phyloP scores from a whole-genome alignment of 2,797 vertebrate species.

The Benthosema pterotum region DNA sequence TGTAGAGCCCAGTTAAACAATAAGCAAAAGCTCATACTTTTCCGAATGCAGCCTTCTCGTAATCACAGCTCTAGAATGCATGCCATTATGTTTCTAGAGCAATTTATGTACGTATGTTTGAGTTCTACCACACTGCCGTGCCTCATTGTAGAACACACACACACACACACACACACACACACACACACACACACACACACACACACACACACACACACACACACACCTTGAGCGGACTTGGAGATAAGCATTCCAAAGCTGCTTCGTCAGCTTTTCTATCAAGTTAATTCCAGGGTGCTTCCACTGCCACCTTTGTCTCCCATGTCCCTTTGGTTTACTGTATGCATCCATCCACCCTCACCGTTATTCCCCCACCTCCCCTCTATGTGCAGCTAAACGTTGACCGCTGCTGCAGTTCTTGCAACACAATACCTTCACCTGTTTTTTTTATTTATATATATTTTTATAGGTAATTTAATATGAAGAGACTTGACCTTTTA shows the following conservation, averaged over 20 bases:
- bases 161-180: conserved; percentile 11
- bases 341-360: not conserved
- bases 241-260: conserved; percentile 31
- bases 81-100: conserved; percentile 7
- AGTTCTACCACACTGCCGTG: not conserved
- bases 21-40: conserved; percentile 27
- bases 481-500: conserved; percentile 71
- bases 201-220: not conserved
- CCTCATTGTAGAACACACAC: conserved; percentile 11
- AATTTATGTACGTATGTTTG: not conserved
- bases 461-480: conserved; percentile 85
- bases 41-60: conserved; percentile 17
- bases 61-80: conserved; percentile 14
- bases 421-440: conserved; percentile 72
- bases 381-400: conserved; percentile 69
- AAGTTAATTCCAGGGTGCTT: conserved; percentile 33
- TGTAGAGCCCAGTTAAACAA: conserved; percentile 32
- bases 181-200: conserved; percentile 8
- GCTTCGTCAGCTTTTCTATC: conserved; percentile 25
- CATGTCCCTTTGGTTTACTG: conserved; percentile 7
- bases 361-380: conserved; percentile 18
- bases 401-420: conserved; percentile 79
- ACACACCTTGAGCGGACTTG: conserved; percentile 3
- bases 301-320: conserved; percentile 22
- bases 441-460: conserved; percentile 81